These are phyloP conservation scores for Albula goreensis DNA, from an alignment of 2,113 vertebrate species.

Conservation along the genomic window DNA sequence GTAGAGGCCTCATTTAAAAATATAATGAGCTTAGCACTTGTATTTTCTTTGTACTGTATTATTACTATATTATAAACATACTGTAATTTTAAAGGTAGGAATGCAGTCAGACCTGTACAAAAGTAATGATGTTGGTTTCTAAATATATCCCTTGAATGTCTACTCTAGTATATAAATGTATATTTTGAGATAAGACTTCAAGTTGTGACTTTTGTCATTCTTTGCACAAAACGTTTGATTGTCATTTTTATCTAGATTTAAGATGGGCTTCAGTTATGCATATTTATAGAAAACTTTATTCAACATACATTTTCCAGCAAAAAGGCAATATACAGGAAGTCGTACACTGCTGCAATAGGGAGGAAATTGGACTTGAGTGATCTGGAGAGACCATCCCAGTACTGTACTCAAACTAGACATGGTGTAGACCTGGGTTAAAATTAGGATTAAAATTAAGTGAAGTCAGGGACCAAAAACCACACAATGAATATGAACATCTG, in stretches of 20 bases:
- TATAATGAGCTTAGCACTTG: too few relatives aligned
- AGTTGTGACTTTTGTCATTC: background rate
- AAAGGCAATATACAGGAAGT: constrained; percentile 99
- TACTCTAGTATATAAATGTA: too few relatives aligned
- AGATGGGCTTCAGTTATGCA: background rate
- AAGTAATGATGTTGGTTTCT: too few relatives aligned
- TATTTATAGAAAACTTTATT: constrained; percentile 99
- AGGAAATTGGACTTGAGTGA: constrained; percentile 82
- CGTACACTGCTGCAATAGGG: constrained; percentile 97
- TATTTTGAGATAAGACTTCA: too few relatives aligned
- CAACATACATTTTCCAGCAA: constrained; percentile 99
- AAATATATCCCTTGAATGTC: too few relatives aligned
- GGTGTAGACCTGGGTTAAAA: constrained; percentile 80
- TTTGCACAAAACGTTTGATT: background rate
- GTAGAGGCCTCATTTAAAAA: too few relatives aligned
- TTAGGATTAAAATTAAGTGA: constrained; percentile 49
- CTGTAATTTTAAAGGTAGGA: too few relatives aligned
- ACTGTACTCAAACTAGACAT: constrained; percentile 91
- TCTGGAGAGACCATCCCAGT: constrained; percentile 78
- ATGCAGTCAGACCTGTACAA: too few relatives aligned
- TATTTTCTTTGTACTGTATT: too few relatives aligned
- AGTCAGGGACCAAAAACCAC: constrained; percentile 78
- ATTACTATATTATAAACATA: too few relatives aligned
- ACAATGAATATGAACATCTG: constrained; percentile 93
- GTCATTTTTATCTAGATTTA: background rate